Evolutionary conservation across 2,797 vertebrate species (phyloP).

Genomic region (Mormyrops attenuatus): DNA sequence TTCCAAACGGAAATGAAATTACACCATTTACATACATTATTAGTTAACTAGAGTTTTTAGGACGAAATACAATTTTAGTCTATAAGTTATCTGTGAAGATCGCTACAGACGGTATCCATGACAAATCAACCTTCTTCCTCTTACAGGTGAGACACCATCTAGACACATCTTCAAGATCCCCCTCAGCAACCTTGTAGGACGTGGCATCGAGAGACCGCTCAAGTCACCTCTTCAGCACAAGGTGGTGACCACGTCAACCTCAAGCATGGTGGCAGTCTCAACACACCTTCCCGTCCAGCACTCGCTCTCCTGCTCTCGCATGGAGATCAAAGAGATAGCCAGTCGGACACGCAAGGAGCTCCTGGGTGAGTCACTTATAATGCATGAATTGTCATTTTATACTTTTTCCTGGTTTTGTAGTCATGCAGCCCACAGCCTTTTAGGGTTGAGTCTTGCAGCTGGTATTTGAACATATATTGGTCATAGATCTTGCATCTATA

Average conservation of each 20-base stretch:
- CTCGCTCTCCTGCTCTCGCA: constrained; percentile 86
- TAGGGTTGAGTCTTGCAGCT: neutral
- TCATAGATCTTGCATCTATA: neutral
- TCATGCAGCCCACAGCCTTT: neutral
- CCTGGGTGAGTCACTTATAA: constrained; percentile 68
- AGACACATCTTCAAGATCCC: constrained; percentile 95
- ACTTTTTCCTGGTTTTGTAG: neutral
- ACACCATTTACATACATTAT: neutral
- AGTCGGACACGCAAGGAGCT: constrained; percentile 92
- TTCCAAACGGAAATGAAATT: neutral
- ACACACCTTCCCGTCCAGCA: constrained; percentile 72
- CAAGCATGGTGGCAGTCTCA: constrained; percentile 46
- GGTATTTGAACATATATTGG: neutral
- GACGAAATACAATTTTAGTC: neutral
- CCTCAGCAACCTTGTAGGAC: constrained; percentile 88
- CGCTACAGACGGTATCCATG: neutral
- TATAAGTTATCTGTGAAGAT: neutral
- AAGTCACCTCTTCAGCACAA: constrained; percentile 90
- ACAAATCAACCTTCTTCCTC: constrained; percentile 13
- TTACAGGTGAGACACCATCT: constrained; percentile 72
- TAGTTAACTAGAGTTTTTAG: neutral
- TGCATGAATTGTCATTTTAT: neutral
- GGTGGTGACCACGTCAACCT: constrained; percentile 67
- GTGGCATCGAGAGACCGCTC: constrained; percentile 91
- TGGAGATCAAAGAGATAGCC: constrained; percentile 98